Base-by-base conservation (phyloP, 2,797 vertebrate genomes). In the Discoglossus pictus region DNA sequence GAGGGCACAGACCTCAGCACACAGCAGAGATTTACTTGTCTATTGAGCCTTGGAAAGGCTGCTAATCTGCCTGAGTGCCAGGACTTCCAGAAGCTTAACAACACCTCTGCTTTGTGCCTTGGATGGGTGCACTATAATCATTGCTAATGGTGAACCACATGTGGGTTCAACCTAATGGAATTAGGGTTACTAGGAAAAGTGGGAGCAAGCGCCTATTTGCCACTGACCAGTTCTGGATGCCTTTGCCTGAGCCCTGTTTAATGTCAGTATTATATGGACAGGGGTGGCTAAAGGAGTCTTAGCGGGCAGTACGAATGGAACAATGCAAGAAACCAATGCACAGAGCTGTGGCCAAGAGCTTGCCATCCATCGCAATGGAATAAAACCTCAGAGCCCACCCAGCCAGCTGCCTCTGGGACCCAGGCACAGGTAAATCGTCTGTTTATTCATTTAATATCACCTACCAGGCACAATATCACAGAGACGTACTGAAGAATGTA, bases 261-360 rank as follows among this genome's bases (percentile, higher is more conserved):
- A 21, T 44, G 35, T 11, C 5, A 46, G 52, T 17, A 17, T 38
- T 27, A 12, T 17, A 11, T 1, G 25, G 25, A 11, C 11, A 48
- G 7, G 23, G 46, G 9, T 34, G 36, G 43, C 48, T n/a, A 38
- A 8, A 4, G 27, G 27, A 31, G 4, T 8, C 4, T 4, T 8
- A 31, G 1, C 16, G 53, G 31, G 12, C 24, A 8, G 46, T 16
- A 24, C 44, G 16, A 59, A 67, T 67, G 53, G 43, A 23, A 68
- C 48, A 43, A 68, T 68, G 65, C 46, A 51, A 60, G 24, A 39
- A 51, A 4, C 17, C 5, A 66, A 31, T 50, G 64, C 48, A 40
- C 11, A 2, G 3, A 43, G n/a, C 38, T 15, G 7, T 3, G 55
- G 18, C 7, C 59, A 51, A 42, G 65, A 68, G 27, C 23, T 54